Evolutionary conservation across 2,113 vertebrate species (phyloP).

Genomic region (Pogonocichla stellata): DNA sequence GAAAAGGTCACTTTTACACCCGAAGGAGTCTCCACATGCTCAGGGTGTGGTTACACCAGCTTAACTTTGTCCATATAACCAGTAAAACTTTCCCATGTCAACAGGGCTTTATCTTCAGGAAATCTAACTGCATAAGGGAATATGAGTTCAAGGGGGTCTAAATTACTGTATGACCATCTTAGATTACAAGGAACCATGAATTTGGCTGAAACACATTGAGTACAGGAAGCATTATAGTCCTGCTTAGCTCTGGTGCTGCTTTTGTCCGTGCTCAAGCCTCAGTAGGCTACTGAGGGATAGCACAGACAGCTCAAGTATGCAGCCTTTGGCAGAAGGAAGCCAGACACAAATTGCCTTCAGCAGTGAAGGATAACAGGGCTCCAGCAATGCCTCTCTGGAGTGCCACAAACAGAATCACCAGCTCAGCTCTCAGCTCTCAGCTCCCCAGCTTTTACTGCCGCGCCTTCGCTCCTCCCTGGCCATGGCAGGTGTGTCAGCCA

Average conservation of each 20-base stretch:
- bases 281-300: background rate
- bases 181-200: slow-evolving; percentile 41
- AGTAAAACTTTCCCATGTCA: slow-evolving; percentile 51
- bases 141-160: slow-evolving; percentile 41
- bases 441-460: background rate
- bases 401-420: slow-evolving; percentile 12
- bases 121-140: slow-evolving; percentile 50
- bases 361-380: slow-evolving; percentile 30
- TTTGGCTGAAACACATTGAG: slow-evolving; percentile 21
- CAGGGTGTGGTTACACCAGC: slow-evolving; percentile 1
- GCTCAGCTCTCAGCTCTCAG: background rate
- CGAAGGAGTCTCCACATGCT: background rate
- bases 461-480: background rate
- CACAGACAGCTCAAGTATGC: slow-evolving; percentile 6
- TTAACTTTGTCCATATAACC: background rate
- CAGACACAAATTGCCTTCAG: slow-evolving; percentile 16
- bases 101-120: slow-evolving; percentile 56
- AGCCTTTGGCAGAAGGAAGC: slow-evolving; percentile 37
- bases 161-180: slow-evolving; percentile 56
- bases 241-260: slow-evolving; percentile 36
- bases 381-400: slow-evolving; percentile 20
- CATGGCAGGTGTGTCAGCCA: background rate
- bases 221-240: slow-evolving; percentile 50
- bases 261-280: slow-evolving; percentile 24
- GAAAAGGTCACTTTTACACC: background rate